Base-by-base conservation (phyloP, 1,140 invertebrate genomes). In the Sarcophaga peregrina region DNA sequence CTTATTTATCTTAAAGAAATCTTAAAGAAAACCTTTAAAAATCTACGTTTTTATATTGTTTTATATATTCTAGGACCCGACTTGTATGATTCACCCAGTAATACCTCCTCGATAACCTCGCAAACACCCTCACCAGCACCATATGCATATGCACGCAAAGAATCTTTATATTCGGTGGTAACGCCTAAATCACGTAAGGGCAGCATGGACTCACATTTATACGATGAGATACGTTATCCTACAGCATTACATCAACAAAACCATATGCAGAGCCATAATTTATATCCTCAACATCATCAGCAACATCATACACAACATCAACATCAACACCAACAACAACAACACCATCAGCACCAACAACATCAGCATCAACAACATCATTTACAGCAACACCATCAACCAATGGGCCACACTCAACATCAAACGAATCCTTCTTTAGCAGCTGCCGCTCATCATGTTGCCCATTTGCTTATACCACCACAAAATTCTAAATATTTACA, bases 1-100 rank as follows among this genome's bases (percentile, higher is more conserved):
- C 83, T 68, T 50, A 78, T 20, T 52, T 25, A 78, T 48, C 0
- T 75, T 54, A 25, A 47, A 82, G 7, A 81, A 47, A 17, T 82
- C 9, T 82, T 82, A 48, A 25, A 20, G 5, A 7, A 47, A 58
- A 46, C 15, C 5, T 48, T 74, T 46, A n/a, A 75, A 46, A 46
- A 45, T n/a, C 15, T 3, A 15, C 10, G 5, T 5, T 13, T 25
- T 50, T 73, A 25, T 50, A 37, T 45, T 2, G 46, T 72, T 82
- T 82, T 15, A 80, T 0, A 20, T n/a, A 25, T 17, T 46, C 58
- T 83, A 89, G 86, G 50, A 62, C 84, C 86, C 83, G 89, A 90
- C 81, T 84, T 88, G 68, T 90, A 90, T 85, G 89, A 90, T 75
- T 86, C 88, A 37, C 89, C 89, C 25, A 89, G 87, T 81, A 90